Evolutionary conservation across 2,888 invertebrate species (phyloP).

Genomic region (Lordiphosa andalusiaca): DNA sequence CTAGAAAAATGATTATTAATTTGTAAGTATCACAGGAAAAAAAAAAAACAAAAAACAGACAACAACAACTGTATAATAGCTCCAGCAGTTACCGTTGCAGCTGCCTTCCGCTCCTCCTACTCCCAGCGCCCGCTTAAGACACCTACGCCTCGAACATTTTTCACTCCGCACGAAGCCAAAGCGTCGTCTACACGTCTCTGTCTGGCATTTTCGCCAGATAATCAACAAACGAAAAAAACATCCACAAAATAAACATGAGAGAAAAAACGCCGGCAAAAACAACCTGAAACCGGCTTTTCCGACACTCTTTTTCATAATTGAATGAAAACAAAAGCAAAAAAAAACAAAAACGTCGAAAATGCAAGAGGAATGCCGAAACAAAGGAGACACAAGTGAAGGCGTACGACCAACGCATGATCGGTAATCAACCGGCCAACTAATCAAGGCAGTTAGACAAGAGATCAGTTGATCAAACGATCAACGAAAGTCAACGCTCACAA

Average conservation of each 20-base stretch:
- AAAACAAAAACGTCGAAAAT: constrained; percentile 28
- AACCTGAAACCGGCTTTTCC: constrained; percentile 54
- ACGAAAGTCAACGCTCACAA: constrained; percentile 69
- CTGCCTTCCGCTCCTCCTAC: constrained; percentile 17
- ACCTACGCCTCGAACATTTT: constrained; percentile 47
- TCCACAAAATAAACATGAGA: constrained; percentile 29
- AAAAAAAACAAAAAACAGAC: background rate
- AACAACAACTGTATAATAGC: constrained; percentile 32
- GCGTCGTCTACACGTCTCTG: constrained; percentile 42
- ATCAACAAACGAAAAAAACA: constrained; percentile 39
- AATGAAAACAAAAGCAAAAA: constrained; percentile 29
- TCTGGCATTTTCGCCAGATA: constrained; percentile 35
- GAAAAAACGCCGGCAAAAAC: constrained; percentile 62
- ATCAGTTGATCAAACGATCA: constrained; percentile 45
- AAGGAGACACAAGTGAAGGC: constrained; percentile 61
- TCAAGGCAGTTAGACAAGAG: constrained; percentile 54
- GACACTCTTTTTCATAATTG: constrained; percentile 44
- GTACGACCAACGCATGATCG: constrained; percentile 32
- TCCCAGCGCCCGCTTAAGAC: constrained; percentile 17
- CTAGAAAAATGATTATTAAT: constrained; percentile 36
- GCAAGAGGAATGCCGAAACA: constrained; percentile 47
- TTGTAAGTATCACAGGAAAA: constrained; percentile 21
- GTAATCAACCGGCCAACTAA: constrained; percentile 30
- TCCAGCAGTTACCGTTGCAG: constrained; percentile 25
- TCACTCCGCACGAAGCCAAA: constrained; percentile 46